Base-by-base conservation (phyloP, 2,113 vertebrate species). In the Ivindomyrus marchei region DNA sequence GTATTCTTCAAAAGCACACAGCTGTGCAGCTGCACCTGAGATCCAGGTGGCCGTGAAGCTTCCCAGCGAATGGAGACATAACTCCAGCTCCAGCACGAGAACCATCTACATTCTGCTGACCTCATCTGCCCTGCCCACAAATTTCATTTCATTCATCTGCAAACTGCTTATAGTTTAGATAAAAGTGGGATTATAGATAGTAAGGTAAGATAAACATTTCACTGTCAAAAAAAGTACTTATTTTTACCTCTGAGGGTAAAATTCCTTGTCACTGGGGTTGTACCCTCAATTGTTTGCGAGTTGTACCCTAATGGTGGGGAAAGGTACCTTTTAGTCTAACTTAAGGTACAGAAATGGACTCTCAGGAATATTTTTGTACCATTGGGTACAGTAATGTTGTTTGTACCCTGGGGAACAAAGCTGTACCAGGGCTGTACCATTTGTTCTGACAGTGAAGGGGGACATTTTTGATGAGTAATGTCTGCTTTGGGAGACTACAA, bases 11-110 rank as follows among this genome's bases (percentile, higher is more conserved):
- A 77, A 50, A 27, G 42, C 45, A 77, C 58, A 66, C 27, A 77
- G 42, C 84, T 56, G 74, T 58, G 17, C 36, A 90, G 9, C 87
- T 88, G 87, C 87, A 90, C 87, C 90, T 90, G 87, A 56, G 45
- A 53, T 49, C 46, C 77, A 47, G 87, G 31, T 58, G 56, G 53
- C 46, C 13, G 31, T 36, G 47, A 49, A 85, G 77, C 50, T 24
- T 42, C 90, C 24, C 42, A 15, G n/a, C 27, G 24, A 9, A 58
- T 4, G n/a, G 74, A 56, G 45, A 46, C 58, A 66, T 56, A 36
- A 70, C 1, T 24, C 83, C 56, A 27, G 27, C 31, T 90, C 52
- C 39, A 36, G 15, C 74, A 50, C 2, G 17, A 66, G 31, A 3
- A 36, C 36, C 21, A 42, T 90, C 84, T 66, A 21, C 52, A 85